Evolutionary conservation across 2,797 vertebrate species (phyloP).

Genomic region (Sebastes nivosus): DNA sequence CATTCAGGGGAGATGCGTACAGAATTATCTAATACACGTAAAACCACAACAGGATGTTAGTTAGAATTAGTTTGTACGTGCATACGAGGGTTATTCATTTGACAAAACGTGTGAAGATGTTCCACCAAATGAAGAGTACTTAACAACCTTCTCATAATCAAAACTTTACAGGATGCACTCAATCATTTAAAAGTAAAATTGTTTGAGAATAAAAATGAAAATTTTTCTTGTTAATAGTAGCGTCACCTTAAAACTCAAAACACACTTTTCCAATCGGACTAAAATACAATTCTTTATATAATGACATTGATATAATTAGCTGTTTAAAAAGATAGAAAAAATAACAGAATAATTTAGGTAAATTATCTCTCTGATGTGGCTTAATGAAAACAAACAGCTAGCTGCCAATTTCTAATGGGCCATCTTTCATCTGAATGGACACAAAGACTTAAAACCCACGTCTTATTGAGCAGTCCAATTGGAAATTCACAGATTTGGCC

Average conservation of each 20-base stretch:
- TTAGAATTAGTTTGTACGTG: neutral
- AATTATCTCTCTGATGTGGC: conserved; percentile 81
- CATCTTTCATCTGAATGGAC: conserved; percentile 80
- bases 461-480: conserved; percentile 74
- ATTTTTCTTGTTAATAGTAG: neutral
- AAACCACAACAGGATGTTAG: neutral
- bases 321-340: conserved; percentile 51
- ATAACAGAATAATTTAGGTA: conserved; percentile 80
- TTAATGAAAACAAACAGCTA: conserved; percentile 78
- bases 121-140: neutral
- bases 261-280: neutral
- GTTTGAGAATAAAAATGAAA: neutral
- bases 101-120: neutral
- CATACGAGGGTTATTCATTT: neutral
- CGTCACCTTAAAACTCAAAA: neutral
- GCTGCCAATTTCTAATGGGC: conserved; percentile 76
- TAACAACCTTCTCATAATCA: neutral
- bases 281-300: conserved; percentile 39
- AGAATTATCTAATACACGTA: neutral
- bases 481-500: conserved; percentile 80
- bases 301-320: conserved; percentile 30
- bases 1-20: neutral
- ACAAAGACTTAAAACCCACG: conserved; percentile 79
- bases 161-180: neutral
- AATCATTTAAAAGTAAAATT: neutral